phyloP scores from a whole-genome alignment of 2,797 vertebrate genomes.

The Aselliscus stoliczkanus region DNA sequence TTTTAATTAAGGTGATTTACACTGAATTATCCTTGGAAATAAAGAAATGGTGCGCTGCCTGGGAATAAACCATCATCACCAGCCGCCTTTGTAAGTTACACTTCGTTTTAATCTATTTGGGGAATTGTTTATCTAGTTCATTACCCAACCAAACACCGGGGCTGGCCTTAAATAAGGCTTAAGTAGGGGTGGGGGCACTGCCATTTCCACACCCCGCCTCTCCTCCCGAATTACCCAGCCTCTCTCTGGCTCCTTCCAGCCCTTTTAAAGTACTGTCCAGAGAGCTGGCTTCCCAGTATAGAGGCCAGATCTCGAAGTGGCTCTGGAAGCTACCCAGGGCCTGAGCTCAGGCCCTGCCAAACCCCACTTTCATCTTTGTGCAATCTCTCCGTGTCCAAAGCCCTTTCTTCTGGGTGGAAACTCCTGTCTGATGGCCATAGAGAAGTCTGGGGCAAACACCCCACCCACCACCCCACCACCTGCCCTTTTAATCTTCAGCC shows the following conservation, averaged over 20 bases:
- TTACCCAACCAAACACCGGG: conserved; percentile 83
- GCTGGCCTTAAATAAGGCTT: conserved; percentile 65
- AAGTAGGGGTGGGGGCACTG: conserved; percentile 58
- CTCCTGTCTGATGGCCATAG: background rate
- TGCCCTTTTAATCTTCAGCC: background rate
- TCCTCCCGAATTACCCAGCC: background rate
- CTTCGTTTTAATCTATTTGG: conserved; percentile 89
- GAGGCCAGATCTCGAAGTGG: background rate
- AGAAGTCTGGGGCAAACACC: background rate
- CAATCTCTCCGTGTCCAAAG: background rate
- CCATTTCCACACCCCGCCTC: conserved; percentile 23
- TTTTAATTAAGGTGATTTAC: conserved; percentile 91
- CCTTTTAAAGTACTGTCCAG: background rate
- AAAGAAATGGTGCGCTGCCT: conserved; percentile 85
- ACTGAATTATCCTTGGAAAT: conserved; percentile 87
- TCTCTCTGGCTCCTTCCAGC: background rate
- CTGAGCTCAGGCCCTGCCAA: background rate
- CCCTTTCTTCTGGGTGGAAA: background rate
- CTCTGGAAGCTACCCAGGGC: background rate
- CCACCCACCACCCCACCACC: no score
- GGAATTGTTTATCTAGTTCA: conserved; percentile 88
- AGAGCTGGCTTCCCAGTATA: background rate
- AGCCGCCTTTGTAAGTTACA: conserved; percentile 85
- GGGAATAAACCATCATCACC: conserved; percentile 88
- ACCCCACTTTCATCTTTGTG: background rate